Evolutionary conservation across 2,888 invertebrate species (phyloP).

Genomic region (Tachina lurida): DNA sequence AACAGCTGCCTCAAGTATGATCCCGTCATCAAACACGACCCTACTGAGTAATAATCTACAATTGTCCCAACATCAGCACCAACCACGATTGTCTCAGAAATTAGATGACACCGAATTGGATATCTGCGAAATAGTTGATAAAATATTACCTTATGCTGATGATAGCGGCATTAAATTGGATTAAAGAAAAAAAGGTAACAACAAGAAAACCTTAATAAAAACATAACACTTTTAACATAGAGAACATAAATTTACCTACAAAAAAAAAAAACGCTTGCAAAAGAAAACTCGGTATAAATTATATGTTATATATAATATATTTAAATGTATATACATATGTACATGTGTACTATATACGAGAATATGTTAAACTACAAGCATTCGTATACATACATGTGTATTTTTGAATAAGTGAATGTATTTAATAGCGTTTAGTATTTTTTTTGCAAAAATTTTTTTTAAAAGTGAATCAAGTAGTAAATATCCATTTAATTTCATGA

Average conservation of each 20-base stretch:
- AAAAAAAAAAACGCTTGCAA: constrained; percentile 33
- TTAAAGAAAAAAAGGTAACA: constrained; percentile 71
- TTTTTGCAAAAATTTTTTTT: constrained; percentile 44
- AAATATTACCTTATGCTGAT: constrained; percentile 84
- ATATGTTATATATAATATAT: not conserved
- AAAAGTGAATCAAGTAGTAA: constrained; percentile 50
- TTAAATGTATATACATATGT: constrained; percentile 13
- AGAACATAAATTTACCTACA: constrained; percentile 28
- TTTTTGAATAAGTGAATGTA: constrained; percentile 49
- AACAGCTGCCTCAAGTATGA: constrained; percentile 27
- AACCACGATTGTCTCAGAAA: constrained; percentile 70
- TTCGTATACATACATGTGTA: not conserved
- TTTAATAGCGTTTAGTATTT: constrained; percentile 44
- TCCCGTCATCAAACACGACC: constrained; percentile 48
- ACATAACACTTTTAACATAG: constrained; percentile 36
- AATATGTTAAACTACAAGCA: constrained; percentile 5
- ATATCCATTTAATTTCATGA: constrained; percentile 39
- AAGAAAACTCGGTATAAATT: constrained; percentile 16
- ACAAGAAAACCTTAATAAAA: constrained; percentile 40
- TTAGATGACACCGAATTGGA: constrained; percentile 85
- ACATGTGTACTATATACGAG: not conserved
- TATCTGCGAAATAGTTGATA: constrained; percentile 83
- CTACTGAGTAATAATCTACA: constrained; percentile 47
- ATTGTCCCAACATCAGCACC: constrained; percentile 49
- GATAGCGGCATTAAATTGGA: constrained; percentile 80